Base-by-base conservation (phyloP, 2,888 invertebrate species). In the Eilema sororculum region DNA sequence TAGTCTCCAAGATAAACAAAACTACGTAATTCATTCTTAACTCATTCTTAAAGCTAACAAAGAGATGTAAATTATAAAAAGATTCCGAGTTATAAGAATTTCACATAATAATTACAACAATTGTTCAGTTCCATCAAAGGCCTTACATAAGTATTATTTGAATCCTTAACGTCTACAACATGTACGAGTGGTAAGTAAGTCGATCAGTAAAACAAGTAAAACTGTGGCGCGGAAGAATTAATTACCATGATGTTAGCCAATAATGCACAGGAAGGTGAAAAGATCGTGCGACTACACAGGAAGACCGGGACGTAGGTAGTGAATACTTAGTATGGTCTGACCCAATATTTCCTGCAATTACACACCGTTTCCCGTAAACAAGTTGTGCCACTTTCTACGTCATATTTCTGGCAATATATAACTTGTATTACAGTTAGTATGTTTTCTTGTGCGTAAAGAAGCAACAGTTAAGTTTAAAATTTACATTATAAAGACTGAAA, bases 381-480 rank as follows among this genome's bases (percentile, higher is more conserved):
- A 81, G 86, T 80, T 80, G 78, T 76, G 78, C 87, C 82, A 88
- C 90, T 90, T 90, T 90, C 89, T 87, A 88, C 81, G 76, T 78
- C 73, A 66, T 77, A 82, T 74, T 81, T 79, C 83, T 83, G 78
- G 74, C 82, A 82, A 82, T 72, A 69, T 66, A n/a, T 56, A 75
- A 78, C 77, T 76, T 77, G 76, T 69, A 52, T 52, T 52, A 68
- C 66, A 61, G 62, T 69, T 61, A 72, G 24, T 62, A 25, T 41
- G 41, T 62, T 62, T 62, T 41, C 22, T 41, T 25, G 20, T 20
- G 52, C 52, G 4, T 20, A 41, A 37, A 16, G 20, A 16, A 37
- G 22, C 22, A 33, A 22, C 13, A 24, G 61, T 62, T 16, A 9
- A n/a, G 52, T 62, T 10, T 60, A 30, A 60, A 28, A 25, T 25